Conservation (phyloP, 2,113 vertebrate species). For the Megaceryle maxima region DNA sequence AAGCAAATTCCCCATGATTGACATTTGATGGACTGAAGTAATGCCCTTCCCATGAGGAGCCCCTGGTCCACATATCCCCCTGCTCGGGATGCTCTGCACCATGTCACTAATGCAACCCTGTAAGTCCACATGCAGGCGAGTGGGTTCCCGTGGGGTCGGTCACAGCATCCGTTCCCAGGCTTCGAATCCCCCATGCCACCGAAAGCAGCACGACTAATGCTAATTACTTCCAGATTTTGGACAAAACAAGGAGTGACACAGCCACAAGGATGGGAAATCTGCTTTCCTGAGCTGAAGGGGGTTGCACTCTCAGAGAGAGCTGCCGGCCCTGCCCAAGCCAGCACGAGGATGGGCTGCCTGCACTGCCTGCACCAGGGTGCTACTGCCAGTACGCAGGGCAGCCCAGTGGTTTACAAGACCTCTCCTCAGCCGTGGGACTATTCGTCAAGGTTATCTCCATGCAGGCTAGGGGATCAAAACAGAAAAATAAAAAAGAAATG, state of each 20-base stretch:
- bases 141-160: neutral
- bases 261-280: neutral
- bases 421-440: neutral
- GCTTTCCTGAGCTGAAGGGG: neutral
- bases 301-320: neutral
- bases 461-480: conserved; percentile 15
- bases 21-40: neutral
- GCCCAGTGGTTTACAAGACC: neutral
- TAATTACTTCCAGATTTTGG: conserved; percentile 3
- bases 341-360: neutral
- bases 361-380: neutral
- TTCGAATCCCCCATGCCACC: fast-evolving
- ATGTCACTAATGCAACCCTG: fast-evolving
- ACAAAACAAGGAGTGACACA: neutral
- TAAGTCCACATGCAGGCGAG: fast-evolving
- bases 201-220: neutral
- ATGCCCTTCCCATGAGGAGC: fast-evolving
- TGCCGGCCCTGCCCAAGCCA: neutral
- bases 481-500: conserved; percentile 48
- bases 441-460: conserved; percentile 19
- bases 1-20: fast-evolving
- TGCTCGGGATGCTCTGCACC: neutral
- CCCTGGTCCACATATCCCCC: neutral
- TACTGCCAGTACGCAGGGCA: neutral
- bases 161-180: conserved; percentile 30